Conservation (phyloP, 37 sponge, comb jelly and placozoan species). For the Chondrilla cf. caribensis region DNA sequence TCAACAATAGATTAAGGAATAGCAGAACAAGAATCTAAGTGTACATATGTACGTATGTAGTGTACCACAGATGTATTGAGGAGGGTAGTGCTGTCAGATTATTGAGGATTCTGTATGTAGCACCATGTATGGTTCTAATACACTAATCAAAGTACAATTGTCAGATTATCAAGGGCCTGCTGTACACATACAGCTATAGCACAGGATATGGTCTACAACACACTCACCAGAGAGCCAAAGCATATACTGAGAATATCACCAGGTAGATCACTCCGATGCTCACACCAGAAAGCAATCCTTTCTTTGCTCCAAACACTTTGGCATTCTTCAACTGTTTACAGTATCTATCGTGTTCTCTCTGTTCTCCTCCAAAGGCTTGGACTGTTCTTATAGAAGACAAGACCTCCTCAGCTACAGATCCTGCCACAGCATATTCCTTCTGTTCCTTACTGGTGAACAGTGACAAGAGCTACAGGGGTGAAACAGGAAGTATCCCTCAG, state of each 20-base stretch:
- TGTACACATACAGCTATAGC: no score
- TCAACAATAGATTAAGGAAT: no score
- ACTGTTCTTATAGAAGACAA: conserved; percentile 69
- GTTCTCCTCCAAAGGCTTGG: conserved; percentile 68
- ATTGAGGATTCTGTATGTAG: no score
- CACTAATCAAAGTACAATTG: no score
- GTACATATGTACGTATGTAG: no score
- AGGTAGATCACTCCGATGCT: conserved; percentile 39
- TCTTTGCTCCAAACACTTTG: conserved; percentile 47
- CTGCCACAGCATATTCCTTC: conserved; percentile 82
- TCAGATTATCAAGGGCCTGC: no score
- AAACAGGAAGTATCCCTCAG: not conserved
- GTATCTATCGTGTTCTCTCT: conserved; percentile 45
- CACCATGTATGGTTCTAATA: no score
- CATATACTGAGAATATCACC: conserved; percentile 57
- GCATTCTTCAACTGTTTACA: conserved; percentile 41
- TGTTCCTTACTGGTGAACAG: conserved; percentile 66
- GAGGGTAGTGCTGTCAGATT: no score
- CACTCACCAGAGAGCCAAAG: conserved; percentile 62
- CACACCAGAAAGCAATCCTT: conserved; percentile 43
- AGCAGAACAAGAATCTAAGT: no score
- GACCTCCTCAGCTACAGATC: conserved; percentile 79
- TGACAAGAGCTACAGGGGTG: conserved; percentile 23
- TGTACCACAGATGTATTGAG: no score
- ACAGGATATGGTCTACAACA: no score